A percentile compares a stretch with the other conserved stretches of the same genome.
Conservation (phyloP, 2,113 vertebrate genomes). For the Coracopsis vasa region DNA sequence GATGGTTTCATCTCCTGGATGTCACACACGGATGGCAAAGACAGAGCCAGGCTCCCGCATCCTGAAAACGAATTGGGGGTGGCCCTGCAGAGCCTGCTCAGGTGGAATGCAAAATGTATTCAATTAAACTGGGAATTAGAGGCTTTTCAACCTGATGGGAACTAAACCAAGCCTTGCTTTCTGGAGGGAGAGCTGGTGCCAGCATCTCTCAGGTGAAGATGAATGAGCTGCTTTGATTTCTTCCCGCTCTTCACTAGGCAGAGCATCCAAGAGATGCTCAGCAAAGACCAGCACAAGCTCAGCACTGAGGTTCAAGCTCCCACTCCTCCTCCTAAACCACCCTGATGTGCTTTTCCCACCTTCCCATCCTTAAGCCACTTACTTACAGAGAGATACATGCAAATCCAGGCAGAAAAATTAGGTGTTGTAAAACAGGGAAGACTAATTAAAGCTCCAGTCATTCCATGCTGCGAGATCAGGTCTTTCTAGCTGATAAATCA, state of each 20-base stretch:
- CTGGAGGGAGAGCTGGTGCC: not conserved
- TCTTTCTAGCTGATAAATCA: not conserved
- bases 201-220: not conserved
- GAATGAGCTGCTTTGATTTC: not conserved
- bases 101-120: not conserved
- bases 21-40: fast-evolving
- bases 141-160: not conserved
- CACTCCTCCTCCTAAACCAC: not conserved
- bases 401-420: not conserved
- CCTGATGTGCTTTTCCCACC: not conserved
- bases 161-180: not conserved
- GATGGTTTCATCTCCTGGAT: not conserved
- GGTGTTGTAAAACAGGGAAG: not conserved
- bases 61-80: not conserved
- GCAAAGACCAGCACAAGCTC: not conserved
- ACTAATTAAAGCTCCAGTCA: not conserved
- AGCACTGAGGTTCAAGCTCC: fast-evolving
- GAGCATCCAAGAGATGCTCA: not conserved
- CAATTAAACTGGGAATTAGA: not conserved
- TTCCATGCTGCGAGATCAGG: fast-evolving
- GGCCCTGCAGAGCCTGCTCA: not conserved
- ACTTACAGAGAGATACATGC: not conserved
- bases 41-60: not conserved
- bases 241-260: not conserved
- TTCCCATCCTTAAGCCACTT: not conserved